Base-by-base conservation (phyloP, 2,113 vertebrate species). In the Syngnathoides biaculeatus region DNA sequence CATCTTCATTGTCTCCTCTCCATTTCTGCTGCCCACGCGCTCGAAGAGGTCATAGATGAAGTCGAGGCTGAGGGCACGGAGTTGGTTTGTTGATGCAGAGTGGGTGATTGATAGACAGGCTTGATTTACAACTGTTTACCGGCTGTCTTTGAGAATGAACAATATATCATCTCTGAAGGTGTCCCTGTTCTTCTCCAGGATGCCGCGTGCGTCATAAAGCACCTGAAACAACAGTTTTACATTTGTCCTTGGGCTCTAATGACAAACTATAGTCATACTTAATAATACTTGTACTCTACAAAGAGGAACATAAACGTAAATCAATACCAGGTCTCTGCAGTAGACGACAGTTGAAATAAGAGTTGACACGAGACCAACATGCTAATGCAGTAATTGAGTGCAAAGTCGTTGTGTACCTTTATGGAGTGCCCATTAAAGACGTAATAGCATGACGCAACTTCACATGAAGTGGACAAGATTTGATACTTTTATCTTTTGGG, bases 11-110 rank as follows among this genome's bases (percentile, higher is more conserved):
- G 94, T 95, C 75, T 95, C 95, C 0, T 95, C 95, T 65, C 87
- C 92, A 43, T 69, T 92, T 63, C 94, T 90, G 84, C 95, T 95
- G 30, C 92, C 94, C 52, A 96, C 94, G 43, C 81, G 93, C 86
- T 97, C 95, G 71, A 96, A 97, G 72, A 97, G 91, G 82, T 97
- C 95, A 42, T 95, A 97, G 85, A 97, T 95, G 77, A 96, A 97
- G 83, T 97, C 95, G 26, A 95, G 88, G 76, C 95, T 97, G 87
- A 55, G 59, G 63, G 26, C 19, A 66, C n/a, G 79, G 24, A 65
- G 26, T 57, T 57, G 8, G 13, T 2, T 19, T 72, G 0, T 39
- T 10, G 74, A 60, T 45, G 20, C 10, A 67, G 19, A 52, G 5
- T 15, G 6, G 0, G 8, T 19, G 63, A 52, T 10, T 27, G 20